Evolutionary conservation across 1,140 invertebrate genomes (phyloP).

Genomic region (Monomorium pharaonis): DNA sequence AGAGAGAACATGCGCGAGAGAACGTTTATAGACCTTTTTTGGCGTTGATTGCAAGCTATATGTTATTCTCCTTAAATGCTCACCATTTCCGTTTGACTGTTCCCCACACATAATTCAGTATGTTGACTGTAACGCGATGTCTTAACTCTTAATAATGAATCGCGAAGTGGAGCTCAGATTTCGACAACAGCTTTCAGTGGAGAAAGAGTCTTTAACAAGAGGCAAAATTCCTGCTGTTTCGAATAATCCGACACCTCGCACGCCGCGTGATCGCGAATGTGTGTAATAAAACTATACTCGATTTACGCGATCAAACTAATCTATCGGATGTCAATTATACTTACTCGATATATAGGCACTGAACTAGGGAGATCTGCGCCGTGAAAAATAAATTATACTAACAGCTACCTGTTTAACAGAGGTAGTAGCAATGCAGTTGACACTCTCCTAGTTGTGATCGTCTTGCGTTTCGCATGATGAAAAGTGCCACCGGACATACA

Average conservation of each 20-base stretch:
- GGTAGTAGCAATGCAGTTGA: constrained; percentile 41
- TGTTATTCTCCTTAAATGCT: background rate
- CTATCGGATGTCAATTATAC: constrained; percentile 22
- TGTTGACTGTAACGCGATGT: constrained; percentile 26
- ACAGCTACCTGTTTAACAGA: constrained; percentile 41
- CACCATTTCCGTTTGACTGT: background rate
- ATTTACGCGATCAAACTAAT: constrained; percentile 32
- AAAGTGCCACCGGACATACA: constrained; percentile 15
- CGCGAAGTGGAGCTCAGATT: constrained; percentile 5
- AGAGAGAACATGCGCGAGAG: background rate
- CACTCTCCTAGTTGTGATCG: constrained; percentile 27
- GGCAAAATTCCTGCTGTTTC: background rate
- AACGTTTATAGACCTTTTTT: background rate
- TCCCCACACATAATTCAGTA: background rate
- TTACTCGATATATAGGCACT: constrained; percentile 43
- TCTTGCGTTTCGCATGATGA: background rate
- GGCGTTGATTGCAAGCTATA: background rate
- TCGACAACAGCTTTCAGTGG: background rate
- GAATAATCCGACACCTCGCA: background rate
- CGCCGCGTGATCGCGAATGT: constrained; percentile 4
- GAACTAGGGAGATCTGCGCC: constrained; percentile 42
- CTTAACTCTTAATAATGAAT: constrained; percentile 47
- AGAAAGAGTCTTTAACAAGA: background rate
- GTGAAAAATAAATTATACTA: constrained; percentile 47
- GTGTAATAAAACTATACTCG: constrained; percentile 25